Base-by-base conservation (phyloP, 2,888 invertebrate species). In the Latrodectus hesperus region DNA sequence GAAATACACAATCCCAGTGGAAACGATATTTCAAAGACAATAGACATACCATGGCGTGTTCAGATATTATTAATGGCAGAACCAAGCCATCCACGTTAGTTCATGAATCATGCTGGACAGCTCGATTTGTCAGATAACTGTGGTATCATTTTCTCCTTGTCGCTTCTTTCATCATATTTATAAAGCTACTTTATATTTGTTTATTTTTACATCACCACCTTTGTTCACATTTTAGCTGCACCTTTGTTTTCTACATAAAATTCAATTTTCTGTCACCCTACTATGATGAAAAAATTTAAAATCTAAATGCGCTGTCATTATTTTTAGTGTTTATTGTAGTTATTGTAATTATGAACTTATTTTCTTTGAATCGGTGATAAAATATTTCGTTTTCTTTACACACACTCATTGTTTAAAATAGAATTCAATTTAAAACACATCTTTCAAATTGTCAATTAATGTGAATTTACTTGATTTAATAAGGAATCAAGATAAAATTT, bases 101-200 rank as follows among this genome's bases (percentile, higher is more conserved):
- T 67, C 77, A 84, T 84, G 77, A n/a, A 84, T 84, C 84, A 84
- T 49, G 14, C 22, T 10, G 71, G 84, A 84, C 84, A 84, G 53
- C 51, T 74, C 84, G 76, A 84, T 84, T 84, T 84, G 84, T 84
- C 84, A 84, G 72, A 49, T 60, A 65, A 26, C 77, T 49, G 38
- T n/a, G 71, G 79, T 51, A 72, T 49, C 60, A 12, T 71, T 70
- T 79, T 70, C n/a, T 9, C 16, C 8, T 17, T 83, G 75, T 71
- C 83, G 53, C 77, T n/a, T 84, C 77, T 73, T 84, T 53, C 72
- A 53, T 78, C 84, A 78, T 76, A 77, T 71, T 84, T 77, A 76
- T 65, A 60, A 71, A 84, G 77, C 77, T 77, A 72, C 81, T 67
- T 16, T 14, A 16, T 53, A 12, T 49, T 64, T 55, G 22, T 22